Evolutionary conservation across 2,113 vertebrate genomes (phyloP), one percentile per base, ranked within the genome.

Genomic region (Piaya cayana): DNA sequence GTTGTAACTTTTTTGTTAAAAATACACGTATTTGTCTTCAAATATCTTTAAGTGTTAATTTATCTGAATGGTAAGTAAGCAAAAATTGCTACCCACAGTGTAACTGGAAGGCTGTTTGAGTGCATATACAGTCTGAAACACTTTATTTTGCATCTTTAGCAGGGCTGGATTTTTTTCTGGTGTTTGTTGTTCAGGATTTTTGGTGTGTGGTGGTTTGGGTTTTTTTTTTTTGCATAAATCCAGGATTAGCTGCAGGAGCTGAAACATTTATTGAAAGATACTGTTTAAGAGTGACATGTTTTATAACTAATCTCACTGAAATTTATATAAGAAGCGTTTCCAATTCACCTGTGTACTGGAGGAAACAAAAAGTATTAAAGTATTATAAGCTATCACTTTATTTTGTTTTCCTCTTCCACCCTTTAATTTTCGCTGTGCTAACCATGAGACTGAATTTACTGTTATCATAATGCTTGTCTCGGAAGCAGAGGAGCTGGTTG

Each of bases 171-270:
- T 60, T 85, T 86, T 49, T 26, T 30, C 5, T 20, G 14, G 9
- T 32, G 45, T 23, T 26, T 63, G 36, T 25, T 25, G 15, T 27
- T 37, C 26, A 14, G 4, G 6, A 18, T 15, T 34, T 49, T 34
- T 58, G 39, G n/a, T n/a, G n/a, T n/a, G n/a, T n/a, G n/a, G n/a
- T n/a, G n/a, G n/a, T n/a, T 39, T 39, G 39, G 9, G 9, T 39
- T 39, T 34, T 22, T 52, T 11, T 29, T 47, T 20, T 21, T 26
- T 25, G 13, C 12, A 16, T 77, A 92, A 95, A 93, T 95, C 82
- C 71, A 78, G 71, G 88, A 94, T 96, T 92, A 93, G 47, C 76
- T 92, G 45, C 43, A 70, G 76, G 71, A 93, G 82, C 85, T 82
- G 43, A 78, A 87, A 56, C 39, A 29, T 82, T 85, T 90, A 86